These are phyloP conservation scores for Aphaenogaster floridana DNA, from an alignment of 1,140 invertebrate species.

Conservation along the genomic window DNA sequence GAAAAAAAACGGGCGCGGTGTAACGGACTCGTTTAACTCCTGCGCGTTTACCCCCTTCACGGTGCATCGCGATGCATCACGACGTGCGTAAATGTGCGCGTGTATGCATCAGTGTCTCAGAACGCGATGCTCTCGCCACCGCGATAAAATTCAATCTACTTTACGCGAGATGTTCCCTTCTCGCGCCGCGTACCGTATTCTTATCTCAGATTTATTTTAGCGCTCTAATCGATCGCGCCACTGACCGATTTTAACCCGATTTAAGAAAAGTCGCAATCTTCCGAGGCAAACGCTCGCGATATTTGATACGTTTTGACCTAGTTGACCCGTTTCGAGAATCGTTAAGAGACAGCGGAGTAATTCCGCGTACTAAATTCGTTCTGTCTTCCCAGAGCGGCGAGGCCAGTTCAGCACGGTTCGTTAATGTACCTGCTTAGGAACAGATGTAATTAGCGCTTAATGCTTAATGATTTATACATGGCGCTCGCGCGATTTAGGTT, in stretches of 20 bases:
- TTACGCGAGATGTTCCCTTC: background rate
- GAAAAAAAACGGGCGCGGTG: conserved; percentile 54
- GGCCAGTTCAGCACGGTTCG: conserved; percentile 61
- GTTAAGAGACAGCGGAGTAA: conserved; percentile 62
- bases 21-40: conserved; percentile 64
- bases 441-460: conserved; percentile 83
- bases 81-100: conserved; percentile 4
- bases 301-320: conserved; percentile 52
- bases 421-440: conserved; percentile 81
- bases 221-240: conserved; percentile 25
- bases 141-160: conserved; percentile 62
- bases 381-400: conserved; percentile 57
- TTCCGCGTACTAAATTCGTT: conserved; percentile 64
- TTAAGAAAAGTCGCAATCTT: conserved; percentile 40
- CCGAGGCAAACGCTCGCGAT: conserved; percentile 45
- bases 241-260: conserved; percentile 56
- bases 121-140: background rate
- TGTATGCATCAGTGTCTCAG: background rate
- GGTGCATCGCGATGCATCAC: conserved; percentile 25
- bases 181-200: background rate
- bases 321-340: conserved; percentile 66
- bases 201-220: conserved; percentile 44
- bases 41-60: background rate
- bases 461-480: conserved; percentile 83
- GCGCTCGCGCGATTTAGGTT: conserved; percentile 78